Evolutionary conservation across 1,140 invertebrate genomes (phyloP), one percentile per base, ranked within the genome.

Genomic region (Caerostris darwini): DNA sequence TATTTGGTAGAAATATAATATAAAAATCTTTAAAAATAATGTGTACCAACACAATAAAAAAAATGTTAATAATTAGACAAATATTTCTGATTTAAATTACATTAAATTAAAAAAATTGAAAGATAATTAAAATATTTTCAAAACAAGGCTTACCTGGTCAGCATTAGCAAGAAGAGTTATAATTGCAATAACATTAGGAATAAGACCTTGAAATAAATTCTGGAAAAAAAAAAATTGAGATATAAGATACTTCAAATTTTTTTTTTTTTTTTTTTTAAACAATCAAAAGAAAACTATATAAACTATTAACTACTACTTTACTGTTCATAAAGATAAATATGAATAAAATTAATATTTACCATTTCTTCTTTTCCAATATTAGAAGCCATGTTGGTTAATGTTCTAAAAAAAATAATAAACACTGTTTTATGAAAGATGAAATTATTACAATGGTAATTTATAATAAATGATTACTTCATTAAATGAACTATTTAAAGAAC

Each of bases 181-280:
- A 19, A 98, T 96, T 2, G 97, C 96, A 50, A 98, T 96, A 17
- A 98, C 96, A 61, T 96, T 96, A 5, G 97, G 97, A 93, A 98
- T 95, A 64, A 97, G 95, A 94, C 96, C 96, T 94, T 97, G 96
- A 94, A 98, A 97, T 5, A 97, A 96, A 95, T 85, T 85, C 83
- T 85, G 56, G n/a, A 67, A 85, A 85, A 85, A 85, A 67, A 85
- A 85, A 85, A 85, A 85, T 34, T 19, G 7, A 59, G 17, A 12
- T 4, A 58, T 17, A n/a, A 67, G n/a, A 67, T 14, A 14, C 7
- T 14, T 67, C 12, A 67, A 67, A 5, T 67, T 67, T 14, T 67
- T 67, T 67, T 5, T 3, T 34, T 34, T 34, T 2, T 34, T 34
- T 2, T 2, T 34, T 34, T n/a, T n/a, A n/a, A n/a, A 34, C 34